phyloP scores from a whole-genome alignment of 2,797 vertebrate species.

The Halcyon leucocephala region DNA sequence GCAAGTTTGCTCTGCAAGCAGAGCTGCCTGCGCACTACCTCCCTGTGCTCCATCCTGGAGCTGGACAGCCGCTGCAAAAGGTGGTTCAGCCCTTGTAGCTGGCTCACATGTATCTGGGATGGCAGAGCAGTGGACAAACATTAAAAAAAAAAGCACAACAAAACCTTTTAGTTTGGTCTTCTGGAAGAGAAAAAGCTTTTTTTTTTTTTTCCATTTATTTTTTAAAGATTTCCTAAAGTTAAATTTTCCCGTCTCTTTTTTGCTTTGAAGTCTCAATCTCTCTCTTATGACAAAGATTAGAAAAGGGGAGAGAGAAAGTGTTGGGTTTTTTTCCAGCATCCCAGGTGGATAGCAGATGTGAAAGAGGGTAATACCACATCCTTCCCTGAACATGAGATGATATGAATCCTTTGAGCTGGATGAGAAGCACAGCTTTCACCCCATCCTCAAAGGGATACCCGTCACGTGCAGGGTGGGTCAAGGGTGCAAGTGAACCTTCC shows the following conservation, averaged over 20 bases:
- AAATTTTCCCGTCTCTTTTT: neutral
- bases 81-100: neutral
- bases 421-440: neutral
- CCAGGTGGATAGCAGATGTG: neutral
- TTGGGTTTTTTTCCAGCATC: fast-evolving
- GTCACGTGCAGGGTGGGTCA: fast-evolving
- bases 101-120: neutral
- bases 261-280: neutral
- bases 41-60: neutral
- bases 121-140: neutral
- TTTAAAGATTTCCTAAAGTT: neutral
- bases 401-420: neutral
- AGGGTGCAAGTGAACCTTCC: neutral
- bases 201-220: neutral
- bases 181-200: neutral
- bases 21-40: neutral
- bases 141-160: neutral
- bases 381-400: fast-evolving
- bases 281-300: neutral
- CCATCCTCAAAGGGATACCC: neutral
- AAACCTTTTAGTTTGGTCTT: neutral
- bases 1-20: neutral
- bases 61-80: neutral
- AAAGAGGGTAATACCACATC: neutral
- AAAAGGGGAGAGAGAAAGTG: neutral